Evolutionary conservation across 2,113 vertebrate genomes (phyloP), one percentile per base, ranked within the genome.

Genomic region (Hippocampus comes): DNA sequence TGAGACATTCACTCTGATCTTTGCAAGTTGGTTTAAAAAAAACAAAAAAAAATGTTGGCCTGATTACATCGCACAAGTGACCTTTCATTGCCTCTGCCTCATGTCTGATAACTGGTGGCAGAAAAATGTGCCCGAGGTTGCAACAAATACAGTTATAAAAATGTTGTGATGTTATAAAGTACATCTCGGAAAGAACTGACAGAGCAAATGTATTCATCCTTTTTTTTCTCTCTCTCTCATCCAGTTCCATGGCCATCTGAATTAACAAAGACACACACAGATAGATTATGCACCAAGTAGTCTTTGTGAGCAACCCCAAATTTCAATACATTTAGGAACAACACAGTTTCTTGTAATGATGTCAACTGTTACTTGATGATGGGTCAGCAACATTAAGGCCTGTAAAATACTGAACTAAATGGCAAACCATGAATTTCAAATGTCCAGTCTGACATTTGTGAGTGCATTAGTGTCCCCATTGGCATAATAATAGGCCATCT

Each of bases 31-130:
- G 65, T 63, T 68, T 46, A 2, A 11, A 12, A 11, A 46, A 12
- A 46, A 46, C 2, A 46, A 14, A 63, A 61, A 38, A 70, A 57
- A 79, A 60, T 21, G 42, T 78, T 63, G 73, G 25, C 55, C 38
- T 77, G 21, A 63, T 25, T 42, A 63, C 30, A 64, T 43, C 65
- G 71, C 65, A 53, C 23, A 34, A 53, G 25, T 71, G 73, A 63
- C 70, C 74, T 78, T 72, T 72, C 49, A 61, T 49, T 59, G 72
- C 70, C 70, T 75, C 56, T 59, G 72, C 70, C 70, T 75, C 10
- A 68, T 72, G 68, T 79, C 51, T 63, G 63, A 72, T 59, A 41
- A 63, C 43, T 51, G 55, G 53, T 17, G 21, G 17, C 66, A 60
- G 14, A 43, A 23, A 68, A 69, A 20, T 81, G 71, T 53, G 67